phyloP scores from a whole-genome alignment of 2,888 invertebrate genomes.

The Drosophila birchii region DNA sequence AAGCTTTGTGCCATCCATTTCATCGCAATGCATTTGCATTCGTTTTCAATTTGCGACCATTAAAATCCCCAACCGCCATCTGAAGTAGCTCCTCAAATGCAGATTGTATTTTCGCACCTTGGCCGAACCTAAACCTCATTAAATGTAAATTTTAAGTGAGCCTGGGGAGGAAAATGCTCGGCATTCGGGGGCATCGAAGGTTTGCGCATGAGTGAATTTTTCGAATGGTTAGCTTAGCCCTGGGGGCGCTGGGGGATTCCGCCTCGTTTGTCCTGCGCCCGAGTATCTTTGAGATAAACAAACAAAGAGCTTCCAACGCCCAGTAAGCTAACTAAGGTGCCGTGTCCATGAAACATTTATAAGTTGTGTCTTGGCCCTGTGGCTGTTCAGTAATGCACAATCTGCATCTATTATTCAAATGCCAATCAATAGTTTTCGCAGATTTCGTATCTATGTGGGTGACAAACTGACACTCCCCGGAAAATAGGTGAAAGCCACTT shows the following conservation, averaged over 20 bases:
- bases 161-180: slow-evolving; percentile 23
- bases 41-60: slow-evolving; percentile 42
- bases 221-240: slow-evolving; percentile 60
- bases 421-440: slow-evolving; percentile 71
- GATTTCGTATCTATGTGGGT: slow-evolving; percentile 27
- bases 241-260: slow-evolving; percentile 6
- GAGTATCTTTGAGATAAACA: slow-evolving; percentile 61
- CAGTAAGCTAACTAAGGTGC: not conserved
- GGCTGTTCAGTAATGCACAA: slow-evolving; percentile 7
- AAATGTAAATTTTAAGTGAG: slow-evolving; percentile 71
- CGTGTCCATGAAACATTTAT: slow-evolving; percentile 33
- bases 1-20: not conserved
- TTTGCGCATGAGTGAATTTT: slow-evolving; percentile 67
- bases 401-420: slow-evolving; percentile 68
- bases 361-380: not conserved
- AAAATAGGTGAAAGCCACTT: slow-evolving; percentile 63
- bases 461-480: slow-evolving; percentile 1
- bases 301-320: slow-evolving; percentile 52
- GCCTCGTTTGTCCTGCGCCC: not conserved
- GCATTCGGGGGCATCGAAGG: slow-evolving; percentile 58
- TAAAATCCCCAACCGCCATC: slow-evolving; percentile 16
- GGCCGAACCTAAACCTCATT: slow-evolving; percentile 70
- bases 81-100: slow-evolving; percentile 35
- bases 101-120: slow-evolving; percentile 60
- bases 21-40: slow-evolving; percentile 47